Percentiles rank a stretch among this genome's conserved stretches.
These are phyloP conservation scores for Synergus japonicus DNA, from an alignment of 2,888 invertebrate species.

Conservation along the genomic window DNA sequence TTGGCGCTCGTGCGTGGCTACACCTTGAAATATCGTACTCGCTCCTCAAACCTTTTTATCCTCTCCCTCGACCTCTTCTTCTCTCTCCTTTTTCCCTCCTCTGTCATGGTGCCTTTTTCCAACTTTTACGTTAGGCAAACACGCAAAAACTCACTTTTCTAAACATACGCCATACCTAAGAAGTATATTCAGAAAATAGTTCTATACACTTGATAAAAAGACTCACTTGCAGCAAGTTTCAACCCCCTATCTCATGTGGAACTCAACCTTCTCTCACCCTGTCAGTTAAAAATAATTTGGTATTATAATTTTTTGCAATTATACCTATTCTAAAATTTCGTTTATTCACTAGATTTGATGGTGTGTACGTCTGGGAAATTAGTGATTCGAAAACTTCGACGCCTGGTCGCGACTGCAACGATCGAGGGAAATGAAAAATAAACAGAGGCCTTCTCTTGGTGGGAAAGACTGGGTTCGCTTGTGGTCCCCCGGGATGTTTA, in stretches of 20 bases:
- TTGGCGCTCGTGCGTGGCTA: conserved; percentile 47
- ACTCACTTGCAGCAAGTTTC: too few species aligned
- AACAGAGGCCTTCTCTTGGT: conserved; percentile 51
- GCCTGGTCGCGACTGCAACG: conserved; percentile 43
- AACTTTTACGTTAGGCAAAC: neutral
- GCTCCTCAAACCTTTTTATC: conserved; percentile 33
- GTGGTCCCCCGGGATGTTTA: conserved; percentile 56
- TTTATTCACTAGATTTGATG: conserved; percentile 49
- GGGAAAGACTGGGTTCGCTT: conserved; percentile 31
- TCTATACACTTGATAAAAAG: too few species aligned
- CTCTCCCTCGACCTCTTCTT: conserved; percentile 11
- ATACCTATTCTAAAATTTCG: neutral
- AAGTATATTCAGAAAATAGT: neutral
- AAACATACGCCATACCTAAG: neutral
- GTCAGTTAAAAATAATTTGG: too few species aligned
- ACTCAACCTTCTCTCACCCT: too few species aligned
- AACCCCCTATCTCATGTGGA: too few species aligned
- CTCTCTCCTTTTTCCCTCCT: conserved; percentile 6
- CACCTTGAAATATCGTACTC: conserved; percentile 45
- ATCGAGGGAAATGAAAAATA: conserved; percentile 58
- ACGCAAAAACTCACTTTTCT: neutral
- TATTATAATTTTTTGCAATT: too few species aligned
- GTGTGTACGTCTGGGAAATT: conserved; percentile 51
- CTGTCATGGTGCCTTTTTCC: neutral
- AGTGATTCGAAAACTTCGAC: conserved; percentile 49